These are phyloP conservation scores for Apamea crenata DNA, from an alignment of 2,888 invertebrate genomes.

Conservation along the genomic window DNA sequence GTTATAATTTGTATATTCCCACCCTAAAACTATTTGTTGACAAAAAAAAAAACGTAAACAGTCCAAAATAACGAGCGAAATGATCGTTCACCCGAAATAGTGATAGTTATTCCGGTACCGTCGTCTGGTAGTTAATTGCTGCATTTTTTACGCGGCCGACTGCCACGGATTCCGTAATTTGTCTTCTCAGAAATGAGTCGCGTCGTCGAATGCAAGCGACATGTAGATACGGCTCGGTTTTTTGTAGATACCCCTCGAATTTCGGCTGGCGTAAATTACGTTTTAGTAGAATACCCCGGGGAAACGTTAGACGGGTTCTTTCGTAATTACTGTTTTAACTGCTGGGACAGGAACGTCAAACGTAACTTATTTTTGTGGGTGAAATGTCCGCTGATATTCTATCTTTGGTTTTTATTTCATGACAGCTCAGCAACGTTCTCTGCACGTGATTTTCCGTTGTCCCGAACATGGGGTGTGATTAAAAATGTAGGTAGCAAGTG, in stretches of 20 bases:
- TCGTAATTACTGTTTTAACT: slow-evolving; percentile 89
- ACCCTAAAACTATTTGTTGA: slow-evolving; percentile 74
- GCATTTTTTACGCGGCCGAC: slow-evolving; percentile 87
- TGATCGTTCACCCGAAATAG: slow-evolving; percentile 85
- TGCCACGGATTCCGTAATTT: slow-evolving; percentile 88
- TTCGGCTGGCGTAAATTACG: slow-evolving; percentile 88
- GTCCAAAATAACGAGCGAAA: slow-evolving; percentile 85
- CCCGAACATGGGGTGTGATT: slow-evolving; percentile 62
- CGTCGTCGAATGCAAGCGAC: slow-evolving; percentile 89
- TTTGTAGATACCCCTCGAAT: slow-evolving; percentile 82
- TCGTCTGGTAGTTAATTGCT: slow-evolving; percentile 87
- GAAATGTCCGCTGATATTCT: slow-evolving; percentile 77
- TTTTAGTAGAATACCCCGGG: slow-evolving; percentile 87
- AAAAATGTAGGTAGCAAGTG: slow-evolving; percentile 72
- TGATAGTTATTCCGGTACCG: slow-evolving; percentile 82
- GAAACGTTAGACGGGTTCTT: slow-evolving; percentile 88
- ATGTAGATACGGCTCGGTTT: slow-evolving; percentile 82
- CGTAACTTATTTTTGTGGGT: slow-evolving; percentile 83
- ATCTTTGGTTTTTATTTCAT: slow-evolving; percentile 51
- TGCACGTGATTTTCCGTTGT: slow-evolving; percentile 42
- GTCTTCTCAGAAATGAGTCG: slow-evolving; percentile 90
- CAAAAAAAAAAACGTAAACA: slow-evolving; percentile 83
- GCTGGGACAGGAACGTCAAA: slow-evolving; percentile 88
- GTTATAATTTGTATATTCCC: slow-evolving; percentile 74
- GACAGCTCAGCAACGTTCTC: slow-evolving; percentile 31